Evolutionary conservation across 2,113 vertebrate species (phyloP), one percentile per base, ranked within the genome.

Genomic region (Ellobius talpinus): DNA sequence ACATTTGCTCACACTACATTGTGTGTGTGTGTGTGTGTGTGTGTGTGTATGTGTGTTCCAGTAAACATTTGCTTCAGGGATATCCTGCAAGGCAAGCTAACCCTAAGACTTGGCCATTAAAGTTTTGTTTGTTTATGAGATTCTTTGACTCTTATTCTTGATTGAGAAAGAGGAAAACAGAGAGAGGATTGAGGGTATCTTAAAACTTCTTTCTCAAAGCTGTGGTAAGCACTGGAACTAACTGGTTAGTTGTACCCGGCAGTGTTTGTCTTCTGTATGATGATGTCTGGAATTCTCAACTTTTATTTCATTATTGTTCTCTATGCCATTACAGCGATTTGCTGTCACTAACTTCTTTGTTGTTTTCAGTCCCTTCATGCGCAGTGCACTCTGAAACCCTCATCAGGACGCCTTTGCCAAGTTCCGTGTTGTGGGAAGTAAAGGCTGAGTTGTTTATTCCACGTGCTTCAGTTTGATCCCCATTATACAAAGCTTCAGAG

Each of bases 391-490:
- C 98, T 99, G 98, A 99, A 99, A 97, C 98, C 99, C 74, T 99
- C 99, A 79, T 99, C 99, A 3, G 99, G 99, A 91, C 99, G 98
- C 98, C 98, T 99, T 99, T 95, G 99, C 99, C 97, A 99, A 99
- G 98, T 99, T 99, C 97, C 99, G 99, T 98, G 99, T 99, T 42
- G 99, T 99, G 42, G 99, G 99, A 99, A 99, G 99, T 99, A 99
- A 98, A 98, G 95, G 91, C 68, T 42, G 55, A 97, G 55, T 81
- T 77, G 26, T 68, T 95, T 73, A 73, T 45, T 96, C 50, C 26
- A 79, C 77, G 31, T 73, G 8, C 24, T 4, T 87, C 88, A 39
- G 26, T 96, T 91, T 36, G 61, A 16, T 63, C 47, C 36, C 90
- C 31, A 82, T 87, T 52, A n/a, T 66, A 85, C 29, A 95, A 39